These are phyloP conservation scores for Ichneumon xanthorius DNA, from an alignment of 2,888 invertebrate species.

Conservation along the genomic window DNA sequence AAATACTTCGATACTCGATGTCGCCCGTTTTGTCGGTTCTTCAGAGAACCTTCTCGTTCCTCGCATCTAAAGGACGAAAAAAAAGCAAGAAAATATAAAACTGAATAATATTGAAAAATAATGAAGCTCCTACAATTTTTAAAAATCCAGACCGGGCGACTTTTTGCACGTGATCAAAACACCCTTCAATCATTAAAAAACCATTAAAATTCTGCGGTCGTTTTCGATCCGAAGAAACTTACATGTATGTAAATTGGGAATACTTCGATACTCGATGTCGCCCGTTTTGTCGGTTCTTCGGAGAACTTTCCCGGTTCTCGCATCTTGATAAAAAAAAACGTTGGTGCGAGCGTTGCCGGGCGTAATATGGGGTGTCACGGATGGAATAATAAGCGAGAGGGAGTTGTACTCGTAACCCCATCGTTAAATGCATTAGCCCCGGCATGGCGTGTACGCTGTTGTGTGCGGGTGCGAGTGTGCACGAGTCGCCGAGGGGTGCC, in stretches of 20 bases:
- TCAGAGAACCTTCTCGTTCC: too few species aligned
- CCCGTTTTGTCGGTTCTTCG: not conserved
- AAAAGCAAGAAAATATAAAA: too few species aligned
- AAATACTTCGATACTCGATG: not conserved
- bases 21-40: not conserved
- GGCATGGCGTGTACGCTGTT: slow-evolving; percentile 18
- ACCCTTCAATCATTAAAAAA: slow-evolving; percentile 16
- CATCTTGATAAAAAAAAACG: too few species aligned
- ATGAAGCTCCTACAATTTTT: too few species aligned
- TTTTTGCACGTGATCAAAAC: too few species aligned
- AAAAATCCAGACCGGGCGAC: too few species aligned
- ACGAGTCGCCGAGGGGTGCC: slow-evolving; percentile 42
- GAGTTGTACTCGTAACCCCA: slow-evolving; percentile 55
- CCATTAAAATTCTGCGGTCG: slow-evolving; percentile 29
- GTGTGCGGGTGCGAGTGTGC: slow-evolving; percentile 14
- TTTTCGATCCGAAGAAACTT: slow-evolving; percentile 22
- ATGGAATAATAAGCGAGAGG: slow-evolving; percentile 31
- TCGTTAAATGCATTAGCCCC: slow-evolving; percentile 67
- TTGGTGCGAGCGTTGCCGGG: slow-evolving; percentile 8
- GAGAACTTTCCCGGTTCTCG: too few species aligned
- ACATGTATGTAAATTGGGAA: not conserved
- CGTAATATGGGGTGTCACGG: slow-evolving; percentile 44
- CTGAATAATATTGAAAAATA: too few species aligned
- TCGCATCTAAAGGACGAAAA: too few species aligned
- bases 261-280: not conserved